Evolutionary conservation across 2,797 vertebrate species (phyloP), one percentile per base, ranked within the genome.

Genomic region (Coendou prehensilis): DNA sequence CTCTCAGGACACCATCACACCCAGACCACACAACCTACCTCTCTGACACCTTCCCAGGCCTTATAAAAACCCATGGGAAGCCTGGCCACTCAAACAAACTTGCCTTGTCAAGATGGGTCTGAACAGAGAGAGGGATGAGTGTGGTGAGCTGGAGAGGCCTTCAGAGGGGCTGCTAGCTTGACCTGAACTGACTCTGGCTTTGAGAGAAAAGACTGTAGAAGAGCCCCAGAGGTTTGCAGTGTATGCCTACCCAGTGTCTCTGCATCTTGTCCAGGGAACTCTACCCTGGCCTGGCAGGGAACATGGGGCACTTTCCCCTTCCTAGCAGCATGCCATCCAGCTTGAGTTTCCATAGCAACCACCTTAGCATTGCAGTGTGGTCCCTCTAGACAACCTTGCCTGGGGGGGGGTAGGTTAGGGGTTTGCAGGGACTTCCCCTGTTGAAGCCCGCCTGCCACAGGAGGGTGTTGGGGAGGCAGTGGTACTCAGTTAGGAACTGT

Each of bases 271-370:
- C 52, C 14, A 15, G 75, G 37, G 18, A 9, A 26, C 54, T 61
- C 26, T 45, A 45, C 26, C 76, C 85, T 73, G 23, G 37, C 33
- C 79, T 69, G 80, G 83, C 76, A 69, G 61, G 85, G 71, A 97
- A 89, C 85, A 90, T 1, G 61, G 97, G 93, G 63, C 63, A 85
- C 96, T 95, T 71, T 80, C 59, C 61, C 71, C 84, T 83, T 96
- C 84, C 76, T 50, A 80, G 92, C 45, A 81, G 94, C 6, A 1
- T 56, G 93, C 94, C 89, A 95, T 94, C 94, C 93, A 94, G 94
- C 94, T 93, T 94, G 98, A 91, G 99, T 99, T 99, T 99, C 99
- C 99, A 99, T 99, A 99, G 99, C 98, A 99, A 99, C 99, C 98
- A 98, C 96, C 98, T 99, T 99, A 99, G 99, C 99, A 99, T 98